These are phyloP conservation scores for Mallotus villosus DNA, from an alignment of 2,797 vertebrate species.

Conservation along the genomic window DNA sequence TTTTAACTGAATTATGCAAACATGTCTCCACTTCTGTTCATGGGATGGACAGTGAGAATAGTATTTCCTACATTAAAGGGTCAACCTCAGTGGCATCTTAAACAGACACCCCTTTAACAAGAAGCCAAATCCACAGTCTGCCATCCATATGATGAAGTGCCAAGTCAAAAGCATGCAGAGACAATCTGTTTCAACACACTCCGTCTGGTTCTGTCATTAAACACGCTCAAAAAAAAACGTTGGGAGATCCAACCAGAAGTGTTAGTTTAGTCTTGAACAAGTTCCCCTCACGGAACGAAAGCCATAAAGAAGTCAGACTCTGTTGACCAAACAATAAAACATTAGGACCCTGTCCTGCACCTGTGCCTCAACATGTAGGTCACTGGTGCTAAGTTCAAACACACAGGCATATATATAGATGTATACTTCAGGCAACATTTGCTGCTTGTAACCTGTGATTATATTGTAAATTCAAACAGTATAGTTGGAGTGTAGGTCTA, in stretches of 20 bases:
- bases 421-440: not conserved
- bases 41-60: not conserved
- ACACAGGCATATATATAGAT: conserved; percentile 9
- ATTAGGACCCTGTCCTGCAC: not conserved
- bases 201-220: not conserved
- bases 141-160: not conserved
- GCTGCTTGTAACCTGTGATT: not conserved
- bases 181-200: too few relatives aligned
- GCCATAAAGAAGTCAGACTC: not conserved
- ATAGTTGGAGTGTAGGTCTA: not conserved
- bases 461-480: not conserved
- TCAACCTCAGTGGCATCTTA: not conserved
- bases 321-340: conserved; percentile 40
- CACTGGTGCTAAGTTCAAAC: conserved; percentile 11
- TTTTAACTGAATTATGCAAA: conserved; percentile 48
- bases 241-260: not conserved
- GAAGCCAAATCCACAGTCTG: not conserved
- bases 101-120: not conserved
- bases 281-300: not conserved
- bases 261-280: conserved; percentile 17
- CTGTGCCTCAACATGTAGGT: conserved; percentile 2
- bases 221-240: not conserved
- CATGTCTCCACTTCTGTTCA: conserved; percentile 7
- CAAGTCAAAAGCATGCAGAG: not conserved
- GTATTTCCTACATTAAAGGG: not conserved